Base-by-base conservation (phyloP, 2,113 vertebrate species). In the Stigmatopora nigra region DNA sequence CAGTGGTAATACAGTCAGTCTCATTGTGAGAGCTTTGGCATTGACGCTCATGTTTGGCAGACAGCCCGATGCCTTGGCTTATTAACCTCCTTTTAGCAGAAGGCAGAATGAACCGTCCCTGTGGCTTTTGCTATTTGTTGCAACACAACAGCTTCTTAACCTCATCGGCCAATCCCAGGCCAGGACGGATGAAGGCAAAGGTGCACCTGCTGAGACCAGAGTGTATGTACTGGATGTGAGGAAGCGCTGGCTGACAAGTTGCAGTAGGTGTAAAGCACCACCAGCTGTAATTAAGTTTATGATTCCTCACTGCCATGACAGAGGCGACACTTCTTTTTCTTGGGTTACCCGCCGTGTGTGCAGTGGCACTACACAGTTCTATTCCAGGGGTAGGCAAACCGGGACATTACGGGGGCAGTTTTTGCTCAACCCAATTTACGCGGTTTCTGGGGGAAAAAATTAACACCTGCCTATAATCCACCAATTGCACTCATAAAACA, bases 1-100 rank as follows among this genome's bases (percentile, higher is more conserved):
- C 87, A 82, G 87, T 85, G 82, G 85, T 90, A 87, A 88, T 88
- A 87, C 78, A 86, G 81, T 86, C 86, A 88, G 85, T 82, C 82
- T 87, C 84, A 88, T 88, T 87, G 88, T 88, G 71, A 82, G 71
- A 88, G 86, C 78, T 73, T 85, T 82, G 79, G 85, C 79, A 68
- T 82, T 79, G 82, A 84, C 79, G 81, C 86, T 88, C 81, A 80
- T 85, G 87, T 86, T 87, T 91, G 90, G 90, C 89, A 78, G 78
- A 78, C 76, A 74, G 89, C 90, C 88, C 82, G 82, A 80, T 76
- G 72, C 83, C 86, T 89, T 87, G 82, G 81, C 89, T 91, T 88
- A 89, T 91, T 91, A 89, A 90, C 89, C 87, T 90, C 86, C 82
- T 83, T 82, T 44, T 53, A 84, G 86, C 82, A 31, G 53, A 56